Base-by-base conservation (phyloP, 2,797 vertebrate species). In the Rallus crepitans region DNA sequence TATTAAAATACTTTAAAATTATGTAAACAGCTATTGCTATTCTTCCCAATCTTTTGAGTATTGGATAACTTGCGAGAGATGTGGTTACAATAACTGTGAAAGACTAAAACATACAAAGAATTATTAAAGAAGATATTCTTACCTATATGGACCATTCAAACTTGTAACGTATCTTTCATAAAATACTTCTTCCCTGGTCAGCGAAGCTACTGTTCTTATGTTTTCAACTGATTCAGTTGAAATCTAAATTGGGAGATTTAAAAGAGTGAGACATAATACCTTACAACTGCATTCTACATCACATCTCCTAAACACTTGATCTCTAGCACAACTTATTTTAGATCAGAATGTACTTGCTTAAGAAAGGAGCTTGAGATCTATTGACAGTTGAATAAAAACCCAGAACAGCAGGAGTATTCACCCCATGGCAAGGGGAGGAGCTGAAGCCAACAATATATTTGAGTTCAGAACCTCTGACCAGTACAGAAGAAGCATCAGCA, bases 221-320 rank as follows among this genome's bases (percentile, higher is more conserved):
- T 98, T 98, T 97, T 98, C 97, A 91, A 97, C 96, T 4, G 96
- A 94, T 97, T 98, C 96, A 72, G 93, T 97, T 90, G 98, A 98
- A 91, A 98, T 98, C 97, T 98, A 94, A 89, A 88, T 83, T 89
- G 66, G 28, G 82, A 96, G 64, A 94, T 45, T 45, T 56, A 86
- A 80, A 90, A 77, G 6, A 89, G 37, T 15, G 47, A 61, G 27
- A 80, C 18, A 5, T 18, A 78, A 88, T n/a, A 10, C 20, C 35
- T 87, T 79, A 60, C 16, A 77, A 79, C 7, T n/a, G 25, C 8
- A 73, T 37, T 45, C 19, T 48, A 28, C 59, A 72, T 31, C 8
- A 2, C n/a, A 17, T 7, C 24, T 81, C 53, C 30, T 63, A 37
- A 95, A 84, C 10, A 35, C 13, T 42, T 5, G 1, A 47, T 37